Evolutionary conservation across 2,888 invertebrate genomes (phyloP), one percentile per base, ranked within the genome.

Genomic region (Epistrophe grossulariae): DNA sequence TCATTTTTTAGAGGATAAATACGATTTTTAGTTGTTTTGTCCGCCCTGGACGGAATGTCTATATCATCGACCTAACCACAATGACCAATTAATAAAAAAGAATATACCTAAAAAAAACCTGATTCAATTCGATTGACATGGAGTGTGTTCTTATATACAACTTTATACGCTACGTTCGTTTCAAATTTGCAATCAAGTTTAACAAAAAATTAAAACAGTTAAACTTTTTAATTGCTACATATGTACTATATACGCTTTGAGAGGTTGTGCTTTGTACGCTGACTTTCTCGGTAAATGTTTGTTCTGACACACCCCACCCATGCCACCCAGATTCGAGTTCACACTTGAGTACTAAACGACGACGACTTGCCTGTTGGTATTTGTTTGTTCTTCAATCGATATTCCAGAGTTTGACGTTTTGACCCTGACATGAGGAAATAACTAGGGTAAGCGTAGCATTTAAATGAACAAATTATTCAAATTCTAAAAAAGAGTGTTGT

Each of bases 151-250:
- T 1, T 3, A 24, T 24, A 24, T 24, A 24, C 50, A 19, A 50
- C 19, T 1, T 4, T 50, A 24, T 24, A 48, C 48, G 9, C 48
- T 19, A 19, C 50, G n/a, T 35, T 35, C 50, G n/a, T 35, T 35
- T 15, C 3, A 35, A n/a, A 31, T 57, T 59, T n/a, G 35, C 38
- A 66, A 82, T 64, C 52, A 78, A 73, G 72, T 73, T 73, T 72
- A 68, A 52, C 1, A 19, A 11, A 78, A 59, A 66, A 68, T 72
- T 73, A 66, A 40, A 81, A 70, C 71, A 50, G 78, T 72, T 78
- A 43, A 78, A 78, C 78, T 78, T 83, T 83, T 73, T 73, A 83
- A 83, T 78, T 78, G 82, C 50, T 50, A 50, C 48, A 71, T 48
- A 48, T 10, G 10, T 48, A 45, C n/a, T 10, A 9, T 55, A 62